Conservation (phyloP, 1,140 invertebrate species). For the Zaprionus camerounensis region DNA sequence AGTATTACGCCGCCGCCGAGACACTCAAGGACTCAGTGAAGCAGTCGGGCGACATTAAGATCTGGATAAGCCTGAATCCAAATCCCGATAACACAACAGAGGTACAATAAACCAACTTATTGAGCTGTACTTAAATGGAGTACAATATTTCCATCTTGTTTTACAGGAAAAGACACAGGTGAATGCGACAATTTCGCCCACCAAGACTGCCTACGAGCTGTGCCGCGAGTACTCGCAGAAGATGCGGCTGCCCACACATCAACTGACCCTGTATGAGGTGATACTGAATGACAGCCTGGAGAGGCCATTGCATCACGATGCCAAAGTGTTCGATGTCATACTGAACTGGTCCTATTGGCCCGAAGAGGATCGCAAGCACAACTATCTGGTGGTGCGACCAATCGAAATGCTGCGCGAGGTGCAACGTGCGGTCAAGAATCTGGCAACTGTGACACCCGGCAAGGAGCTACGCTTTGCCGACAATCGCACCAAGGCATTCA, state of each 20-base stretch:
- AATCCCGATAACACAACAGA: conserved; percentile 78
- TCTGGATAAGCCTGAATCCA: conserved; percentile 88
- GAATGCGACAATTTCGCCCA: conserved; percentile 87
- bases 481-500: conserved; percentile 90
- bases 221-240: conserved; percentile 88
- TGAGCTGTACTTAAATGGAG: background rate
- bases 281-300: conserved; percentile 89
- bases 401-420: conserved; percentile 85
- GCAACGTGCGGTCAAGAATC: conserved; percentile 83
- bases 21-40: conserved; percentile 86
- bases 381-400: conserved; percentile 89
- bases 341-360: conserved; percentile 95
- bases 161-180: conserved; percentile 79
- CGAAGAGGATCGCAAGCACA: conserved; percentile 91
- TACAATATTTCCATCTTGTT: background rate
- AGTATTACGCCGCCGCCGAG: conserved; percentile 86
- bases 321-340: conserved; percentile 88
- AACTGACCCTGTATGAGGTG: conserved; percentile 90
- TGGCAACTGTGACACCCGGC: conserved; percentile 86
- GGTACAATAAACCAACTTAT: conserved; percentile 19
- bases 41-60: conserved; percentile 90
- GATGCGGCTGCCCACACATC: conserved; percentile 87
- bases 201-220: conserved; percentile 90
- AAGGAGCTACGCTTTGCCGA: conserved; percentile 93
- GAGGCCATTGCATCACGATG: conserved; percentile 91